Percentiles rank a stretch among this genome's conserved stretches.
These are phyloP conservation scores for Triplophysa tibetana DNA, from an alignment of 2,113 vertebrate genomes.

Conservation along the genomic window DNA sequence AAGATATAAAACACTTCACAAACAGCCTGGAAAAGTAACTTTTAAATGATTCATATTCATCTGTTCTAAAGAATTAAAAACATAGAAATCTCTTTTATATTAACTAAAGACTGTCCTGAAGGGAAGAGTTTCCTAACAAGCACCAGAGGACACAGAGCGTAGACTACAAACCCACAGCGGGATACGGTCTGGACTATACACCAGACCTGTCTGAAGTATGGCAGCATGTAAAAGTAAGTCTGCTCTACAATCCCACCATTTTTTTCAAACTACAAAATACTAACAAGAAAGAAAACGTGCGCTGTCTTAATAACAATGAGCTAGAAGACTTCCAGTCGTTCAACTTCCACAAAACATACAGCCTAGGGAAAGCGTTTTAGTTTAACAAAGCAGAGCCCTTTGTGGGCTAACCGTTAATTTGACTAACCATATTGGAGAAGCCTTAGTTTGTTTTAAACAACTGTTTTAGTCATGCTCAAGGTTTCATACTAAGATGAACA, in stretches of 20 bases:
- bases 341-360: background rate
- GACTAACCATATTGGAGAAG: too few relatives aligned
- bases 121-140: conserved; percentile 19
- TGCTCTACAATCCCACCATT: background rate
- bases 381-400: background rate
- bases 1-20: background rate
- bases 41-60: conserved; percentile 5
- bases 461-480: too few relatives aligned
- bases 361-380: background rate
- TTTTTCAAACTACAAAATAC: background rate
- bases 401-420: background rate
- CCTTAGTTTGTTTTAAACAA: background rate
- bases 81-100: conserved; percentile 1
- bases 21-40: conserved; percentile 2
- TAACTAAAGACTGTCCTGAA: conserved; percentile 19
- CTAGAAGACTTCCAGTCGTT: background rate
- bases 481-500: too few relatives aligned
- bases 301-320: conserved; percentile 2
- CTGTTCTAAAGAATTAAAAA: conserved; percentile 3
- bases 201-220: conserved; percentile 3
- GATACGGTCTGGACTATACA: conserved; percentile 32
- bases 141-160: conserved; percentile 19
- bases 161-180: conserved; percentile 37
- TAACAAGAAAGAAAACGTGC: background rate
- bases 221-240: conserved; percentile 12